phyloP scores from a whole-genome alignment of 2,797 vertebrate genomes.

The Malacoctenus gilli region DNA sequence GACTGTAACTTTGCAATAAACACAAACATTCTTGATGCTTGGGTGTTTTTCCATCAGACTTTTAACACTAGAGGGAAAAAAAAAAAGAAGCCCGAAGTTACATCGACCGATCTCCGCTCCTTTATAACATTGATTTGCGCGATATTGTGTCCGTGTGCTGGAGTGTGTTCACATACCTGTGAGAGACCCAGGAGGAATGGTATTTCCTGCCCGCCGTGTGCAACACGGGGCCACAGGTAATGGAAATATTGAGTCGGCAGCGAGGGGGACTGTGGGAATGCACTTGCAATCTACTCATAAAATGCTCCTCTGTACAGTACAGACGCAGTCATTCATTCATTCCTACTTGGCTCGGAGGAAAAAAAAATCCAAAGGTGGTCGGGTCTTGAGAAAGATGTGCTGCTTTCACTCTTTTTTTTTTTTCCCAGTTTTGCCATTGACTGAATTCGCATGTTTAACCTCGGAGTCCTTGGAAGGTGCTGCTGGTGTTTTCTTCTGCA shows the following conservation, averaged over 20 bases:
- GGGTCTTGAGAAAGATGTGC: neutral
- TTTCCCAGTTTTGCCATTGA: too few relatives aligned
- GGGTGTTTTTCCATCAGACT: neutral
- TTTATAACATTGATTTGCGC: constrained; percentile 11
- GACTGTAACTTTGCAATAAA: neutral
- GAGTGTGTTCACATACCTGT: constrained; percentile 27
- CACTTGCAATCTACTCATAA: constrained; percentile 5
- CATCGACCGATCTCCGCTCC: neutral
- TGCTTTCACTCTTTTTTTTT: too few relatives aligned
- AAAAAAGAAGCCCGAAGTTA: too few relatives aligned
- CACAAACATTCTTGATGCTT: too few relatives aligned
- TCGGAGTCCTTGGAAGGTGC: too few relatives aligned
- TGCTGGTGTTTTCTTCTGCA: too few relatives aligned
- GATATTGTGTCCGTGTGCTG: constrained; percentile 5
- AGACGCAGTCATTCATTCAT: constrained; percentile 1
- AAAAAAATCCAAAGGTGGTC: neutral
- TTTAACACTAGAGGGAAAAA: constrained; percentile 1
- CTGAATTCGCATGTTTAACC: too few relatives aligned
- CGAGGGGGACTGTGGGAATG: constrained; percentile 8
- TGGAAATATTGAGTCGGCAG: constrained; percentile 19
- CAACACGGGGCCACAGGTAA: constrained; percentile 23
- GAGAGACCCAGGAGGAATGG: constrained; percentile 40
- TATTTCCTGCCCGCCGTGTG: constrained; percentile 45
- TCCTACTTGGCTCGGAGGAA: too few relatives aligned
- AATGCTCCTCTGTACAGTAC: constrained; percentile 4